phyloP scores from a whole-genome alignment of 1,140 invertebrate species.

The Drosophila pectinifera region DNA sequence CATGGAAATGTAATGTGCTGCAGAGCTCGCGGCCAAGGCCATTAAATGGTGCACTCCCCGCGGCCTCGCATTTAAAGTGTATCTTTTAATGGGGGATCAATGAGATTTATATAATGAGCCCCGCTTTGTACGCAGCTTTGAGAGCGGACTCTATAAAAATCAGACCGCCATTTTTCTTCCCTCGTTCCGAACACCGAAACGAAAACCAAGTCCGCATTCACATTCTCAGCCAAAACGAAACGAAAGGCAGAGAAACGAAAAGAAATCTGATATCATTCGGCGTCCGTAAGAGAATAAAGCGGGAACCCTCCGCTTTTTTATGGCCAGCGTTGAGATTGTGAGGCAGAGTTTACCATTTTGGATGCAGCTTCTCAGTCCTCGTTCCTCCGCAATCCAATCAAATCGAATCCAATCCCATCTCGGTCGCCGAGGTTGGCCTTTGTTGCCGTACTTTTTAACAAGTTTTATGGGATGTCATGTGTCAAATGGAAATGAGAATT shows the following conservation, averaged over 20 bases:
- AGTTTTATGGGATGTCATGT: slow-evolving; percentile 84
- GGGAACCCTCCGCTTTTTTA: slow-evolving; percentile 67
- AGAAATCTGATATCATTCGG: slow-evolving; percentile 82
- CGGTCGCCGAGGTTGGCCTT: slow-evolving; percentile 57
- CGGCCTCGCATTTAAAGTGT: slow-evolving; percentile 36
- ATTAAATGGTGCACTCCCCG: slow-evolving; percentile 49
- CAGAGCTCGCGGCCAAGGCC: slow-evolving; percentile 7
- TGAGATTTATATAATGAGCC: slow-evolving; percentile 78
- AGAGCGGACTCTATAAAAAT: slow-evolving; percentile 70
- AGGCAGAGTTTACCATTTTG: slow-evolving; percentile 78
- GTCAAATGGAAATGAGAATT: slow-evolving; percentile 84
- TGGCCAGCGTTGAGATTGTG: slow-evolving; percentile 69
- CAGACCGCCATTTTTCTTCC: slow-evolving; percentile 61
- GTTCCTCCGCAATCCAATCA: slow-evolving; percentile 36
- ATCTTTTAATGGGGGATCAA: slow-evolving; percentile 75
- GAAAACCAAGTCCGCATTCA: slow-evolving; percentile 31
- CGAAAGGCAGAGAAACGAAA: slow-evolving; percentile 61
- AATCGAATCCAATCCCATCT: slow-evolving; percentile 35
- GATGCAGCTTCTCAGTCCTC: slow-evolving; percentile 51
- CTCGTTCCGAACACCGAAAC: slow-evolving; percentile 17
- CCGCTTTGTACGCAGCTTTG: slow-evolving; percentile 46
- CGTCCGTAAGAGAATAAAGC: slow-evolving; percentile 63
- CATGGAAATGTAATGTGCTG: slow-evolving; percentile 35
- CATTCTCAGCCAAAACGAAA: slow-evolving; percentile 47
- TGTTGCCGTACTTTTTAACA: slow-evolving; percentile 80